Base-by-base conservation (phyloP, 2,888 invertebrate genomes). In the Leucophenga montana region DNA sequence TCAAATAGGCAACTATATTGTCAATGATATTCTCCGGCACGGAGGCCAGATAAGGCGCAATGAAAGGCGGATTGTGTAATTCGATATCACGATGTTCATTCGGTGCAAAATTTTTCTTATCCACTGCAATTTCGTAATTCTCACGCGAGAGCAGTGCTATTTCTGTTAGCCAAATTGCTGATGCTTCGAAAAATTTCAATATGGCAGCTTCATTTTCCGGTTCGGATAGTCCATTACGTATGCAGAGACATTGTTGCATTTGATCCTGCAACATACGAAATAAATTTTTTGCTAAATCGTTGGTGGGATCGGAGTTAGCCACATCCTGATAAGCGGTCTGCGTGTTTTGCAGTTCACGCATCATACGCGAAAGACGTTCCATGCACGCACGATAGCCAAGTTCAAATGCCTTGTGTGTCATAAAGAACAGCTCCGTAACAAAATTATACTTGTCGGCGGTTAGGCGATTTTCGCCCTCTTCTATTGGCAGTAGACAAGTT, bases 1-100 rank as follows among this genome's bases (percentile, higher is more conserved):
- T 92, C 78, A 97, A 91, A 86, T 94, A 93, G 67, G 94, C 94
- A 39, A 95, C 93, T 66, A 96, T 91, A 88, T 97, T 98, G 88
- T 97, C 97, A 62, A 97, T 90, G 46, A 98, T 90, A 86, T 95
- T 95, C 88, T 98, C 98, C 56, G 98, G 98, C 85, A 98, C 92
- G 86, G 94, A 95, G 84, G 94, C 92, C 66, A 95, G 87, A 3
- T 93, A 93, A 64, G 92, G 91, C 1, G 95, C 94, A 72, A 93
- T 91, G 68, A 90, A 90, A 2, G 94, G 94, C 87, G 95, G 93
- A 44, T 88, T 88, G 2, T 94, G 74, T 20, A 87, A 44, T 14
- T 77, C 78, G 50, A 77, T 22, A 75, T 90, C 84, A 0, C 75
- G 76, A 65, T 91, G 84, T 44, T 89, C 87, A 65, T 90, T 89